Base-by-base conservation (phyloP, 2,113 vertebrate species). In the Solea senegalensis region DNA sequence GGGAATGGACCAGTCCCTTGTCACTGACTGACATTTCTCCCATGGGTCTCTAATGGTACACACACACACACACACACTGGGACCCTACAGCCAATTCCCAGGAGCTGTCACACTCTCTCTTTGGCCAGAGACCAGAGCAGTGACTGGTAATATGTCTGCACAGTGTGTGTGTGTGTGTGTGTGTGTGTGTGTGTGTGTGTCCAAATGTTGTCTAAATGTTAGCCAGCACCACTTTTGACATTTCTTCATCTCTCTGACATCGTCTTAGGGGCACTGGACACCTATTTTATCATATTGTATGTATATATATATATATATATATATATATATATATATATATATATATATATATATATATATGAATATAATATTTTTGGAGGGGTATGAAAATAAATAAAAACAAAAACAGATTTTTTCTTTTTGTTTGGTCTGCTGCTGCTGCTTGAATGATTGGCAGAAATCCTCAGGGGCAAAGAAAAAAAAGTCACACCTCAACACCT, bases 1-100 rank as follows among this genome's bases (percentile, higher is more conserved):
- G 90, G 90, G 83, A 90, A 79, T 61, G 78, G 85, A 86, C 81
- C 48, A 5, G 78, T 86, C 83, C 80, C 88, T 75, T 80, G 83
- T 89, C 85, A 91, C 60, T 59, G 61, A 77, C 69, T 91, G 90
- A 90, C 90, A 91, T 70, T 63, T 60, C 69, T 90, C 85, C 83
- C 86, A 75, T 82, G 83, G 86, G 86, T 72, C 54, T 62, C 75
- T 85, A 89, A 87, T 88, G 84, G 84, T 68, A 57, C 73, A 69
- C 43, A 65, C 61, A 72, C 71, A 73, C 72, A 60, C 60, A 64
- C 66, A 66, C 72, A 45, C 74, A 41, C 48, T 2, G 2, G 34
- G 34, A 34, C 34, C n/a, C 10, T 8, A 46, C 70, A 81, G 62
- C 63, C 57, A 74, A 69, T 83, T 83, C 74, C 61, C 55, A 76